Percentiles rank a stretch among this genome's conserved stretches.
These are phyloP conservation scores for Megalopta genalis DNA, from an alignment of 1,140 invertebrate species.

Conservation along the genomic window DNA sequence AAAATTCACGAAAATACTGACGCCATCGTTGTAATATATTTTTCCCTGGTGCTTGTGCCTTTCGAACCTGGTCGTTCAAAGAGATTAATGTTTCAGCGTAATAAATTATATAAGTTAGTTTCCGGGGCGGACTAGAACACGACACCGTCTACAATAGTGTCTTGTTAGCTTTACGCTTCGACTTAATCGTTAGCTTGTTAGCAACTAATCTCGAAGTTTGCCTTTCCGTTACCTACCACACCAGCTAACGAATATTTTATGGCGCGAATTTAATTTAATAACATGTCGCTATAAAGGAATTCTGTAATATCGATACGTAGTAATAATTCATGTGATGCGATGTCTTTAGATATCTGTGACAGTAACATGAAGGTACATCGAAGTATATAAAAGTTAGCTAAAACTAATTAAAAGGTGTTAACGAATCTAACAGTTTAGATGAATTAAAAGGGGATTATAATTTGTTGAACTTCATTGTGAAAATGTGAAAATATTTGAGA, in stretches of 20 bases:
- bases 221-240: not conserved
- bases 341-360: too few species aligned
- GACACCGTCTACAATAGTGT: slow-evolving; percentile 19
- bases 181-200: slow-evolving; percentile 53
- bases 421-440: too few species aligned
- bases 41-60: slow-evolving; percentile 18
- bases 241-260: slow-evolving; percentile 28
- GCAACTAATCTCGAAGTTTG: slow-evolving; percentile 45
- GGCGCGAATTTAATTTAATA: not conserved
- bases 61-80: slow-evolving; percentile 47
- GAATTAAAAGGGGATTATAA: too few species aligned
- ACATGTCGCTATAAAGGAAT: not conserved
- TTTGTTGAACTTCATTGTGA: too few species aligned
- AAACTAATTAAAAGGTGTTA: too few species aligned
- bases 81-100: slow-evolving; percentile 26
- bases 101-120: slow-evolving; percentile 20
- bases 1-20: slow-evolving; percentile 55
- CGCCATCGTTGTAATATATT: slow-evolving; percentile 53
- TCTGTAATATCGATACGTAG: not conserved
- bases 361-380: too few species aligned
- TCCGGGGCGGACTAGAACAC: slow-evolving; percentile 19
- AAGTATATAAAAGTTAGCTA: too few species aligned
- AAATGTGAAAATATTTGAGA: too few species aligned
- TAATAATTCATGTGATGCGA: too few species aligned
- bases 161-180: slow-evolving; percentile 37